These are phyloP conservation scores for Archivesica marissinica DNA, from an alignment of 1,140 invertebrate species.

Conservation along the genomic window DNA sequence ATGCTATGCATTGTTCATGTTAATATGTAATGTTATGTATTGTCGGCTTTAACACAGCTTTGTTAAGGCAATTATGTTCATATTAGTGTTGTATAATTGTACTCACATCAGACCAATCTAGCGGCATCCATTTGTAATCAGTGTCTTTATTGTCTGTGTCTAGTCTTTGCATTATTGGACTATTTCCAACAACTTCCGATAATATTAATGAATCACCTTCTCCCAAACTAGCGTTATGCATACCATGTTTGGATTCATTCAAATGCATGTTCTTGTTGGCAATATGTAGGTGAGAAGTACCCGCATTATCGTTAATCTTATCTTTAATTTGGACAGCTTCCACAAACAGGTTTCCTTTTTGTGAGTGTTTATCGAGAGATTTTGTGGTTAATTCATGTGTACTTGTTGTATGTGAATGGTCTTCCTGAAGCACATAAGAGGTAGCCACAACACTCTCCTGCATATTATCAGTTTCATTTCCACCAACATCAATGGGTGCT, in stretches of 20 bases:
- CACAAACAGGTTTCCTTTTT: neutral
- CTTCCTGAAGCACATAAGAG: too few species aligned
- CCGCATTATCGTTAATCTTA: too few species aligned
- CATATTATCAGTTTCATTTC: too few species aligned
- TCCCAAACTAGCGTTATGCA: neutral
- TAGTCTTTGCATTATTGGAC: slow-evolving; percentile 48
- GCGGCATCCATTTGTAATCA: slow-evolving; percentile 68
- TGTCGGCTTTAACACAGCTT: too few species aligned
- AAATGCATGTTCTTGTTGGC: neutral
- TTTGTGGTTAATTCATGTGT: neutral
- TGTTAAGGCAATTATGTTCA: too few species aligned
- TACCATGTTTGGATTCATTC: neutral
- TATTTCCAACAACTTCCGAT: slow-evolving; percentile 50
- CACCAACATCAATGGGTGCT: too few species aligned
- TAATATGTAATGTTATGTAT: too few species aligned
- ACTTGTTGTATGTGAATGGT: neutral
- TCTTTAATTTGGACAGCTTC: neutral
- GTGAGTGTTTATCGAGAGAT: too few species aligned
- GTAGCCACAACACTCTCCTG: too few species aligned
- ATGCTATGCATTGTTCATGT: too few species aligned
- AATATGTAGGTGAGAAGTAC: too few species aligned
- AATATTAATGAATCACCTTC: slow-evolving; percentile 11
- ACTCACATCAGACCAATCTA: slow-evolving; percentile 73
- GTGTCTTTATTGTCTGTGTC: neutral
- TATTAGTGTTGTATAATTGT: neutral